These are phyloP conservation scores for Cheiracanthium punctorium DNA, from an alignment of 2,888 invertebrate genomes.

Conservation along the genomic window DNA sequence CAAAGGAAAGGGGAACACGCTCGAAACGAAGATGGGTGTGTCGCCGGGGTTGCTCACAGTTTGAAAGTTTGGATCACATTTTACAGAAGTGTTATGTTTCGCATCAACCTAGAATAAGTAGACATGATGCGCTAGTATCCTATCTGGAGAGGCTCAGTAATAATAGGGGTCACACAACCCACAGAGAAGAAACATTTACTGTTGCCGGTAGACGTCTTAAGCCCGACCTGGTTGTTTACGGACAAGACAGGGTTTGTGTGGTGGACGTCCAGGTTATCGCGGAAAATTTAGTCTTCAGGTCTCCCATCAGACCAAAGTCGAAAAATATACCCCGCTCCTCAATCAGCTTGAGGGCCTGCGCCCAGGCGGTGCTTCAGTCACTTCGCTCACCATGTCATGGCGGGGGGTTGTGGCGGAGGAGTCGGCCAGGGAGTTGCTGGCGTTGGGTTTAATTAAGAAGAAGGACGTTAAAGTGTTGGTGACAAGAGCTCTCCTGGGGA, in stretches of 20 bases:
- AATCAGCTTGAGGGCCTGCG: background rate
- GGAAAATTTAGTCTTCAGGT: background rate
- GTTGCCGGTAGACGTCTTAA: background rate
- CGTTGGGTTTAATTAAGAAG: background rate
- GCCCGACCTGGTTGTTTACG: background rate
- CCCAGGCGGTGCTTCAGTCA: background rate
- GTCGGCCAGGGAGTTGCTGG: too few species aligned
- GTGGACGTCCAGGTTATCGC: slow-evolving; percentile 7
- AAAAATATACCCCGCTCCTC: background rate
- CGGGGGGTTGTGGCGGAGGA: background rate
- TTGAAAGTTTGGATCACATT: background rate
- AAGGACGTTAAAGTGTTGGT: background rate
- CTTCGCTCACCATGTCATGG: background rate
- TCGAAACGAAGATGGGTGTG: background rate
- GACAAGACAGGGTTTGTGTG: background rate
- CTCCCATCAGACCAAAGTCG: background rate
- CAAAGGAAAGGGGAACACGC: background rate
- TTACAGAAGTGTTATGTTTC: background rate
- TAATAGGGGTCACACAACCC: background rate
- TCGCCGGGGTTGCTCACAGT: background rate
- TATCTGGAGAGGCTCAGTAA: background rate
- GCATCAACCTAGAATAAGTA: background rate
- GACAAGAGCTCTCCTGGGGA: background rate
- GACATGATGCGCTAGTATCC: background rate
- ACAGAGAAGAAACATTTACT: background rate